These are phyloP conservation scores for Trichomycterus rosablanca DNA, from an alignment of 2,113 vertebrate species.

Conservation along the genomic window DNA sequence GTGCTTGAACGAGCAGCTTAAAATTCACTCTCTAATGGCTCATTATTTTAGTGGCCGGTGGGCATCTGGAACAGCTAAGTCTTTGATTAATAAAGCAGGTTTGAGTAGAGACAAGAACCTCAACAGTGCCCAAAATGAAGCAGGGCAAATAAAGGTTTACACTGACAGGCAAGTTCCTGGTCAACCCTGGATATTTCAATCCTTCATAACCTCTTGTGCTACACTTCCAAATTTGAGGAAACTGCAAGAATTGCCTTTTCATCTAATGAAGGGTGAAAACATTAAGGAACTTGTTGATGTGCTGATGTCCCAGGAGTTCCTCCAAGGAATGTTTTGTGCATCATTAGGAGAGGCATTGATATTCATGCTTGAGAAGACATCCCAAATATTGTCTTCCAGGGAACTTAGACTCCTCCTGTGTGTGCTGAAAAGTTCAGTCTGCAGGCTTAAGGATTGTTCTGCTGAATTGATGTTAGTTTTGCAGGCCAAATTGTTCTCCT, in stretches of 20 bases:
- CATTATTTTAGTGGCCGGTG: slow-evolving; percentile 63
- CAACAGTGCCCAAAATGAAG: no score
- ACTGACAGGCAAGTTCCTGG: slow-evolving; percentile 53
- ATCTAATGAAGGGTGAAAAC: slow-evolving; percentile 58
- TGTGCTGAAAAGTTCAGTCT: slow-evolving; percentile 54
- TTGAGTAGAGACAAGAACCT: neutral
- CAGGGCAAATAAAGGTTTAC: slow-evolving; percentile 25
- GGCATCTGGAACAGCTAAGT: slow-evolving; percentile 54
- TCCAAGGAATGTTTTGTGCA: slow-evolving; percentile 62
- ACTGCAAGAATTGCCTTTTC: slow-evolving; percentile 65
- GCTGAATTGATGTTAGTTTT: slow-evolving; percentile 56
- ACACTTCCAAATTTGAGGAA: slow-evolving; percentile 57
- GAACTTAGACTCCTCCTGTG: slow-evolving; percentile 58
- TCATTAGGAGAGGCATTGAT: slow-evolving; percentile 58
- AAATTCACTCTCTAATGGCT: slow-evolving; percentile 57
- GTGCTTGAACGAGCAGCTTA: slow-evolving; percentile 25
- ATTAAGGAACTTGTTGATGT: slow-evolving; percentile 55
- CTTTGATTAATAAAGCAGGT: slow-evolving; percentile 27
- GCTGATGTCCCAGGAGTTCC: slow-evolving; percentile 60
- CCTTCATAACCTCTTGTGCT: slow-evolving; percentile 1
- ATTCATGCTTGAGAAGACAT: slow-evolving; percentile 53
- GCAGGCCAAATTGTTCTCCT: slow-evolving; percentile 62
- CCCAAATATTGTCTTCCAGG: slow-evolving; percentile 39
- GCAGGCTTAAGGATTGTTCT: slow-evolving; percentile 53
- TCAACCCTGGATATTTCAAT: slow-evolving; percentile 59